Base-by-base conservation (phyloP, 2,888 invertebrate species). In the Arge pagana region DNA sequence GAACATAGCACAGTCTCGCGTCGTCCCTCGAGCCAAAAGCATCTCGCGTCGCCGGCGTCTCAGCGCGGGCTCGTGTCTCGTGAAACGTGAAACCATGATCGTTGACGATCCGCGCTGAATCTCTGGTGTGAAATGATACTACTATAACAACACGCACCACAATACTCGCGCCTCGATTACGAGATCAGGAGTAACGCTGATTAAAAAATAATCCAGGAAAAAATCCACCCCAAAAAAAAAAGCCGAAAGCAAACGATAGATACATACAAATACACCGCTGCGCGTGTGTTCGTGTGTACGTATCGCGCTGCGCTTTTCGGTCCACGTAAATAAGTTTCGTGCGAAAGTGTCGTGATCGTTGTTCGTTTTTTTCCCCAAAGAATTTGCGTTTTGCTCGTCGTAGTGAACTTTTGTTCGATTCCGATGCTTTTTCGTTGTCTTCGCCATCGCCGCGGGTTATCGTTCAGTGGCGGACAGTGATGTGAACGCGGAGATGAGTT, bases 41-140 rank as follows among this genome's bases (percentile, higher is more conserved):
- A 57, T 61, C 60, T 58, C 35, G 41, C 28, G 24, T 50, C 11
- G 7, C 2, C 13, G 8, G 23, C 45, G 33, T 23, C 33, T 24
- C 11, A 19, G 30, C 19, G 15, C 23, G 11, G 19, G n/a, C 30
- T 31, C 51, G n/a, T n/a, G n/a, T 50, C 43, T 40, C 55, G 61
- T 63, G 64, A 64, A 64, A 64, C 64, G 64, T 64, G 64, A 64
- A 65, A 65, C 54, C 61, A n/a, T n/a, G n/a, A n/a, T n/a, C n/a
- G n/a, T n/a, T n/a, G n/a, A n/a, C n/a, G n/a, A n/a, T n/a, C n/a
- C n/a, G n/a, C n/a, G n/a, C n/a, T n/a, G n/a, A n/a, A n/a, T n/a
- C n/a, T n/a, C n/a, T n/a, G n/a, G n/a, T n/a, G n/a, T n/a, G n/a
- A n/a, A n/a, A n/a, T n/a, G n/a, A n/a, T n/a, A n/a, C n/a, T n/a